A percentile compares a stretch with the other conserved stretches of the same genome.
These are phyloP conservation scores for Brachymystax lenok DNA, from an alignment of 2,797 vertebrate species.

Conservation along the genomic window DNA sequence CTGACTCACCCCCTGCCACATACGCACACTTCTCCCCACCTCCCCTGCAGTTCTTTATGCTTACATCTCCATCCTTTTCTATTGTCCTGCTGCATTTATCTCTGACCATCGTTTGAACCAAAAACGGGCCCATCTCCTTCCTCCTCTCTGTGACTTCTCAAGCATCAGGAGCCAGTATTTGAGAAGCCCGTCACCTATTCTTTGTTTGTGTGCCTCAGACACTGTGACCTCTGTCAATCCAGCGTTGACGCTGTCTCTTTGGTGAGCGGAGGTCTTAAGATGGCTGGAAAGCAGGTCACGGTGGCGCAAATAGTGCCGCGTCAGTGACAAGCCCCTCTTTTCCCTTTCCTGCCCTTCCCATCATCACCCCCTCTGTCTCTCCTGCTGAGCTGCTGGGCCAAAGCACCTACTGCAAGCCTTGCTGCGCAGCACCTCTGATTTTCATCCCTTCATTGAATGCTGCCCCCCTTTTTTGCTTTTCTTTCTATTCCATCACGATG, in stretches of 20 bases:
- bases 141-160: neutral
- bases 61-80: slow-evolving; percentile 34
- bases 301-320: slow-evolving; percentile 30
- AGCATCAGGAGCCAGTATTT: neutral
- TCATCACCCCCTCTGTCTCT: slow-evolving; percentile 35
- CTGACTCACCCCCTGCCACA: slow-evolving; percentile 2
- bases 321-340: slow-evolving; percentile 22
- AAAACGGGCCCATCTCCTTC: slow-evolving; percentile 7
- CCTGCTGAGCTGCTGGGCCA: slow-evolving; percentile 33
- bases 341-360: slow-evolving; percentile 7
- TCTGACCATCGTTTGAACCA: neutral
- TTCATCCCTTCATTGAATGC: slow-evolving; percentile 11
- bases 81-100: slow-evolving; percentile 17
- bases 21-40: slow-evolving; percentile 13
- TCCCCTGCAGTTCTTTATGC: neutral
- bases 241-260: slow-evolving; percentile 23
- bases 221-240: slow-evolving; percentile 47
- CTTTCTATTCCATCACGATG: slow-evolving; percentile 18
- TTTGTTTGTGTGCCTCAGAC: neutral
- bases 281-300: slow-evolving; percentile 51
- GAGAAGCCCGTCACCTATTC: slow-evolving; percentile 1
- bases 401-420: slow-evolving; percentile 15
- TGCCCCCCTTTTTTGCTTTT: slow-evolving; percentile 9
- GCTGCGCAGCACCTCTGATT: neutral
- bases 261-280: slow-evolving; percentile 44